Percentiles rank a stretch among this genome's conserved stretches.
These are phyloP conservation scores for Hassar affinis DNA, from an alignment of 2,113 vertebrate species.

Conservation along the genomic window DNA sequence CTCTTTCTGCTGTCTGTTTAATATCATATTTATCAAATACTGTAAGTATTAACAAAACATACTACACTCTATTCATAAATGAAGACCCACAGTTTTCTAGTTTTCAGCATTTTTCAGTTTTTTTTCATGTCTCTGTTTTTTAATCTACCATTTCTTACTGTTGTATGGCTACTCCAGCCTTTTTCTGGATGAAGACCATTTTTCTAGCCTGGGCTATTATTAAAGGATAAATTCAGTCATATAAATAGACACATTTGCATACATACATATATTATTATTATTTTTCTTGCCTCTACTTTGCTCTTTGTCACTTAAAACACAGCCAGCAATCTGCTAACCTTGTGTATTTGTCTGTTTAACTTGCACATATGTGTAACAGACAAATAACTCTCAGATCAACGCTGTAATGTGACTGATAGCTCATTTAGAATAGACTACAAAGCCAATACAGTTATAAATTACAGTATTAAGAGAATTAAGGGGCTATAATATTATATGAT, in stretches of 20 bases:
- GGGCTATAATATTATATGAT: neutral
- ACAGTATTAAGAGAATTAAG: neutral
- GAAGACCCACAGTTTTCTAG: neutral
- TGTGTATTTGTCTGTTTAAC: neutral
- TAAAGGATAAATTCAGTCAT: constrained; percentile 33
- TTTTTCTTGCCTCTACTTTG: constrained; percentile 14
- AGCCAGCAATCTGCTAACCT: constrained; percentile 35
- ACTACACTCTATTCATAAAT: constrained; percentile 20
- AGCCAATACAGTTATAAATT: neutral
- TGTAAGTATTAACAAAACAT: constrained; percentile 10
- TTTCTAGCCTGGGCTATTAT: constrained; percentile 21
- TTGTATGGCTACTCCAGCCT: constrained; percentile 32
- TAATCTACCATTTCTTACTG: constrained; percentile 28
- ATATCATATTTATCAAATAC: neutral
- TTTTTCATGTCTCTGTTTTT: constrained; percentile 9
- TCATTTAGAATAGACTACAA: neutral
- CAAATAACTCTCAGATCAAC: neutral
- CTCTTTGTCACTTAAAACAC: constrained; percentile 10
- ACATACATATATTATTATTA: neutral
- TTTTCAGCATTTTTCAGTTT: too few relatives aligned
- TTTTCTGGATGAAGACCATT: constrained; percentile 38
- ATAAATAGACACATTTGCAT: neutral
- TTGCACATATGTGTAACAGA: neutral
- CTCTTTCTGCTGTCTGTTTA: neutral
- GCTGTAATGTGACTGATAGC: neutral